Evolutionary conservation across 1,140 invertebrate species (phyloP).

Genomic region (Planococcus citri): DNA sequence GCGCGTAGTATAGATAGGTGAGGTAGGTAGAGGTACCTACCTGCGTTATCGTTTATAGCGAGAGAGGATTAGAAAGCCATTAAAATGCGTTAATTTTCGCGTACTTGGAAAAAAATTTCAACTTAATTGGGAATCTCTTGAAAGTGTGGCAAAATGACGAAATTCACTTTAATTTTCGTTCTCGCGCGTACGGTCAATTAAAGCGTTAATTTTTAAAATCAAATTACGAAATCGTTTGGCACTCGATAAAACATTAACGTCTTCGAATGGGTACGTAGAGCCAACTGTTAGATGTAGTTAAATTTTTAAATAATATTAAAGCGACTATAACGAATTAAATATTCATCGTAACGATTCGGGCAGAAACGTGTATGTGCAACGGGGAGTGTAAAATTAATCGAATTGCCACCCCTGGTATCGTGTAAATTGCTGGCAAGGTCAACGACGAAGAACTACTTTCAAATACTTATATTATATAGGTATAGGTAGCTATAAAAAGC

Average conservation of each 20-base stretch:
- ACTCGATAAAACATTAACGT: not conserved
- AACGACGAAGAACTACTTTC: no score
- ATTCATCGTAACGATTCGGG: no score
- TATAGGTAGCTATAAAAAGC: no score
- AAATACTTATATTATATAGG: no score
- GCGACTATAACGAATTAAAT: not conserved
- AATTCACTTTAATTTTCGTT: not conserved
- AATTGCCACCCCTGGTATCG: no score
- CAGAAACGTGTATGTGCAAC: no score
- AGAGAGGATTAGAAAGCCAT: not conserved
- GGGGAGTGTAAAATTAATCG: no score
- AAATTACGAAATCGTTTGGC: not conserved
- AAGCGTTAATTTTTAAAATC: constrained; percentile 4
- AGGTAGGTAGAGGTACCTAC: no score
- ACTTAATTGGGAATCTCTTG: not conserved
- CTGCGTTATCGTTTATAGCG: no score
- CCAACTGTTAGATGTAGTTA: not conserved
- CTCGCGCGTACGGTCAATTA: not conserved
- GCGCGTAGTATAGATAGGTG: no score
- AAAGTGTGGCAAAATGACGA: not conserved
- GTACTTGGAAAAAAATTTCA: not conserved
- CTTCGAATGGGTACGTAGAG: not conserved
- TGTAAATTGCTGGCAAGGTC: not conserved
- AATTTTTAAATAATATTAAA: not conserved
- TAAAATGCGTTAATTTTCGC: not conserved